Percentiles rank a stretch among this genome's conserved stretches.
Conservation (phyloP, 2,797 vertebrate species). For the Danio tinwini region DNA sequence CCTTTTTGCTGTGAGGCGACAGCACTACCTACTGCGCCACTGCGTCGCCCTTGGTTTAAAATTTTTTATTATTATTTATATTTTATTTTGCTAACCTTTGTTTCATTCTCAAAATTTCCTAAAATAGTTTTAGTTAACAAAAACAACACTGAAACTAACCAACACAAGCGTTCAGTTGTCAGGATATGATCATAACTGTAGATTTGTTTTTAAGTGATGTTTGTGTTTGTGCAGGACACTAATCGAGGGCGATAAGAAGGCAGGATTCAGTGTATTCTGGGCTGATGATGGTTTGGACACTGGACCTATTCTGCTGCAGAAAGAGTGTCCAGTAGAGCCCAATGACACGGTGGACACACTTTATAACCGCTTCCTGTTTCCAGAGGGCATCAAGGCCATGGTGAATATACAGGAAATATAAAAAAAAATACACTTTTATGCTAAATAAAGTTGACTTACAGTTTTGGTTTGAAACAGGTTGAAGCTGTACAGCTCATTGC, state of each 20-base stretch:
- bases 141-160: too few relatives aligned
- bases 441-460: background rate
- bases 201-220: background rate
- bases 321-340: constrained; percentile 84
- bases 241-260: constrained; percentile 93
- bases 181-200: too few relatives aligned
- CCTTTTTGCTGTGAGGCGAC: too few relatives aligned
- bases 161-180: too few relatives aligned
- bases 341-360: constrained; percentile 93
- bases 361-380: constrained; percentile 96
- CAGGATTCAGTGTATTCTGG: constrained; percentile 96
- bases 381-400: constrained; percentile 97
- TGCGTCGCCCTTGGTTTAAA: too few relatives aligned
- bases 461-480: constrained; percentile 75
- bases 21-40: too few relatives aligned
- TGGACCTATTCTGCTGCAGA: constrained; percentile 93
- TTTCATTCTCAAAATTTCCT: too few relatives aligned
- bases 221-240: constrained; percentile 83
- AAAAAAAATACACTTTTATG: background rate
- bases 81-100: too few relatives aligned
- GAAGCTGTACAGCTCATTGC: constrained; percentile 95
- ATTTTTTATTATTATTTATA: too few relatives aligned
- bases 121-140: too few relatives aligned
- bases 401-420: constrained; percentile 70
- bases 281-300: constrained; percentile 98